A percentile compares a stretch with the other conserved stretches of the same genome.
Conservation (phyloP, 2,888 invertebrate species). For the Drosophila colorata region DNA sequence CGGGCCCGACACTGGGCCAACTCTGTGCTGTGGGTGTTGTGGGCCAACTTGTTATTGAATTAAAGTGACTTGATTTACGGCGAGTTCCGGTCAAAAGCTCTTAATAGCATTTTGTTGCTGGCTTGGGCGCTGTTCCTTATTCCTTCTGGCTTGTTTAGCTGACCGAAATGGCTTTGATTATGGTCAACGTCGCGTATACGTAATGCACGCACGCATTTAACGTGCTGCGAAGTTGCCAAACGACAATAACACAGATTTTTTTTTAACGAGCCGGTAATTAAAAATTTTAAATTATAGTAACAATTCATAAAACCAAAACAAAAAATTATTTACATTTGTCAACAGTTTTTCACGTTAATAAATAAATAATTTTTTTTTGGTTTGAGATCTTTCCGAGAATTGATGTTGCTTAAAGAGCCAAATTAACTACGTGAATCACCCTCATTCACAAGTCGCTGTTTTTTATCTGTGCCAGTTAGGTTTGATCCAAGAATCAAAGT, state of each 20-base stretch:
- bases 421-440: too few relatives aligned
- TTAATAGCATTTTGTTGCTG: slow-evolving; percentile 55
- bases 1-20: slow-evolving; percentile 8
- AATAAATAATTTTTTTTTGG: background rate
- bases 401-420: too few relatives aligned
- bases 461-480: too few relatives aligned
- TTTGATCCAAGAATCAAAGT: too few relatives aligned
- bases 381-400: too few relatives aligned
- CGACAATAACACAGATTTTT: slow-evolving; percentile 1
- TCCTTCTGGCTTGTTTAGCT: slow-evolving; percentile 14
- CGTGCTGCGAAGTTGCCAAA: background rate
- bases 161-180: slow-evolving; percentile 28
- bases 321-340: background rate
- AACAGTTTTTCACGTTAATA: background rate
- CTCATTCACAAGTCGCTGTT: background rate
- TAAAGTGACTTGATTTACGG: slow-evolving; percentile 79
- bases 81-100: slow-evolving; percentile 69
- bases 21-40: slow-evolving; percentile 14
- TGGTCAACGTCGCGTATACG: slow-evolving; percentile 38
- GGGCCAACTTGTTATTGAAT: slow-evolving; percentile 73
- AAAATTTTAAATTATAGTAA: too few relatives aligned
- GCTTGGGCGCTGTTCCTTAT: background rate
- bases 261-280: background rate
- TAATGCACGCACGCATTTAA: slow-evolving; percentile 30
- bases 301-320: too few relatives aligned